phyloP scores from a whole-genome alignment of 1,140 invertebrate genomes.

The Mylabris phalerata region DNA sequence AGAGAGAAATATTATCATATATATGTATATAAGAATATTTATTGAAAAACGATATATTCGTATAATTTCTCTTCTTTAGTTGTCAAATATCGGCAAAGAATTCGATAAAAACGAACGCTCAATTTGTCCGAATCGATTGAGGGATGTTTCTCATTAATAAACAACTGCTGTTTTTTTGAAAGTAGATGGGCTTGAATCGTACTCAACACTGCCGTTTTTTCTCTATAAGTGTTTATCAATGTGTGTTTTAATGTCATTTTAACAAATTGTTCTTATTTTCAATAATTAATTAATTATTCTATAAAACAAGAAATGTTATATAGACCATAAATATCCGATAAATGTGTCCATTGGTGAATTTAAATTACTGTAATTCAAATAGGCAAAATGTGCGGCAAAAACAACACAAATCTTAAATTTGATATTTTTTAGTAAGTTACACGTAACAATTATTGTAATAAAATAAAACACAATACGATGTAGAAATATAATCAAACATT shows the following conservation, averaged over 20 bases:
- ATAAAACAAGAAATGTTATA: not conserved
- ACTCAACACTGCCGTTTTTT: slow-evolving; percentile 37
- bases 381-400: not conserved
- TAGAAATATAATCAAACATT: slow-evolving; percentile 16
- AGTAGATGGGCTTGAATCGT: slow-evolving; percentile 34
- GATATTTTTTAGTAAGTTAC: slow-evolving; percentile 30
- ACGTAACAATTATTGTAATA: slow-evolving; percentile 21
- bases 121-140: slow-evolving; percentile 29
- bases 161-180: slow-evolving; percentile 13
- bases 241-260: not conserved
- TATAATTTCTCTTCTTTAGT: slow-evolving; percentile 21
- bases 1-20: slow-evolving; percentile 24
- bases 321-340: not conserved
- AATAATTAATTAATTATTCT: not conserved
- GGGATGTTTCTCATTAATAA: not conserved
- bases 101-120: slow-evolving; percentile 18
- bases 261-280: slow-evolving; percentile 7
- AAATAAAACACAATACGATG: slow-evolving; percentile 7
- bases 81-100: slow-evolving; percentile 12
- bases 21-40: slow-evolving; percentile 23
- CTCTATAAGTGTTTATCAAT: slow-evolving; percentile 23
- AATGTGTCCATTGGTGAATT: not conserved
- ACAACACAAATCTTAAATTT: slow-evolving; percentile 24
- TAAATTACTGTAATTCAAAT: not conserved
- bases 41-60: no score